Conservation (phyloP, 2,113 vertebrate species). For the Mirounga angustirostris region DNA sequence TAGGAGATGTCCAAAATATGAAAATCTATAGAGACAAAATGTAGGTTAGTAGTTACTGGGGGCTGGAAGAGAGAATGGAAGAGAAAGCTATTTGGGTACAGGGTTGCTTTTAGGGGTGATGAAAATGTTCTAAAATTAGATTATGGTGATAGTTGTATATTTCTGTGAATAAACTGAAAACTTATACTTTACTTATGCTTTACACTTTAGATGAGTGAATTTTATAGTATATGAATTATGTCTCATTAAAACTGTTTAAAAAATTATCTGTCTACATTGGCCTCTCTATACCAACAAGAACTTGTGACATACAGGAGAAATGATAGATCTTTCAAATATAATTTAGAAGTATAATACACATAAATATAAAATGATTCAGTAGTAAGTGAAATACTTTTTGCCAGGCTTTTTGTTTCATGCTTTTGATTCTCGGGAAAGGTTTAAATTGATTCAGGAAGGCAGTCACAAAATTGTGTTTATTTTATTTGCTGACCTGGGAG, state of each 20-base stretch:
- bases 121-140: neutral
- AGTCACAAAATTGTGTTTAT: neutral
- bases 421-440: neutral
- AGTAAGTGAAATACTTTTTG: neutral
- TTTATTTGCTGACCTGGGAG: neutral
- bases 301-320: neutral
- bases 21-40: neutral
- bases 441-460: neutral
- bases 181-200: neutral
- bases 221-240: neutral
- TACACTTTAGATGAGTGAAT: neutral
- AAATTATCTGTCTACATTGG: neutral
- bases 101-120: neutral
- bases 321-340: constrained; percentile 10
- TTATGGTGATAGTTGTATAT: neutral
- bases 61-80: neutral
- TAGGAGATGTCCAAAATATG: neutral
- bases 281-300: neutral
- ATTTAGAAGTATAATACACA: neutral
- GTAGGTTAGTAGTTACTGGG: neutral
- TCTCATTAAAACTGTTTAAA: neutral
- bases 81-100: neutral
- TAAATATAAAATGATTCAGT: neutral
- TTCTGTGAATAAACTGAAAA: neutral
- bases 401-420: neutral